Base-by-base conservation (phyloP, 2,113 vertebrate genomes). In the Chaenogobius annularis region DNA sequence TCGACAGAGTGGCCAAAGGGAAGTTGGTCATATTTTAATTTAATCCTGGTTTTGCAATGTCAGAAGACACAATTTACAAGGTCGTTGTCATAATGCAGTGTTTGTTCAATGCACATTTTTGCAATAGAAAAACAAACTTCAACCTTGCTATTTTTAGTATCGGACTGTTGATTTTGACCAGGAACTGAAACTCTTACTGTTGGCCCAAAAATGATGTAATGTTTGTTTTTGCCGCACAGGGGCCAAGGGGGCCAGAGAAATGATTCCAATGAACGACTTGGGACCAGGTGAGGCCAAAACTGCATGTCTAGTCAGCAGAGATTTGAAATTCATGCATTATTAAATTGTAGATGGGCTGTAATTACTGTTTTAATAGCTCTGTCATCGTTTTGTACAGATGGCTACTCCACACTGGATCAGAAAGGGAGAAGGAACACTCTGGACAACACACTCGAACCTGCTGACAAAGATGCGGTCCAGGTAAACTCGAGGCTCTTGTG, bases 221-320 rank as follows among this genome's bases (percentile, higher is more conserved):
- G 71, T 83, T 0, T 37, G 20, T 83, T 58, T 83, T 56, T 88
- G 7, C 73, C 15, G 1, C 80, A 22, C 75, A 97, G 97, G 96
- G 80, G 93, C 94, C 83, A 91, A 90, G 88, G 74, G 73, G 13
- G 92, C 93, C 22, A 87, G 94, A 69, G 96, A 98, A 74, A 96
- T 96, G 93, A 98, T 98, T 90, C 96, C 96, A 74, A 92, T 98
- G 93, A 96, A 96, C 88, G 97, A 92, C 87, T 85, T 98, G 89
- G 96, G 96, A 93, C 95, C 96, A 95, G 97, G 96, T 93, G 90
- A 89, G 91, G 72, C 55, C 64, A 10, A 68, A 70, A 48, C 7
- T 19, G 3, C 0, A 11, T 19, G 37, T 26, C 1, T 19, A 19
- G 9, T 31, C 14, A 9, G 14, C 58, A 17, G 26, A 26, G 14